These are phyloP conservation scores for Cordylochernes scorpioides DNA, from an alignment of 2,888 invertebrate genomes.

Conservation along the genomic window DNA sequence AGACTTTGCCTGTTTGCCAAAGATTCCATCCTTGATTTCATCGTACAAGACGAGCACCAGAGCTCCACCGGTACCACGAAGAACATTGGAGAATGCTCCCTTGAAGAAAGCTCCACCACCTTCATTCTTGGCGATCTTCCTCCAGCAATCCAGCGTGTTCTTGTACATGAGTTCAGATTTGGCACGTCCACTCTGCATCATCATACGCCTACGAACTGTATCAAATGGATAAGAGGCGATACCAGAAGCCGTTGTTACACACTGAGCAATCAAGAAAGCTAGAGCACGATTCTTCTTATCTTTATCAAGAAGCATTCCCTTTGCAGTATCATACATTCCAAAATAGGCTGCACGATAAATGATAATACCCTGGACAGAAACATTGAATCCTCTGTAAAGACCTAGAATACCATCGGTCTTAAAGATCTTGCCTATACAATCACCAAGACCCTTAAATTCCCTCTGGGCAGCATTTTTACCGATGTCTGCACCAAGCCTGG, in stretches of 20 bases:
- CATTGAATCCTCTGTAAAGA: conserved; percentile 75
- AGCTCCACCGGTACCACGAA: conserved; percentile 80
- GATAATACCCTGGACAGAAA: conserved; percentile 83
- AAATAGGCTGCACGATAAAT: conserved; percentile 88
- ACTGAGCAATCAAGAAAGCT: conserved; percentile 77
- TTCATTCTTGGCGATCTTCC: conserved; percentile 53
- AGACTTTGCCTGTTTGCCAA: too few relatives aligned
- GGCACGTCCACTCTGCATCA: conserved; percentile 87
- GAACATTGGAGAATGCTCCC: conserved; percentile 77
- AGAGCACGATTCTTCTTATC: conserved; percentile 70
- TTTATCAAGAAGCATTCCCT: conserved; percentile 70
- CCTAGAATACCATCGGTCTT: conserved; percentile 52
- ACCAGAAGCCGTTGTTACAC: conserved; percentile 62
- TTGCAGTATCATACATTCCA: conserved; percentile 83
- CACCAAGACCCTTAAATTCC: conserved; percentile 65
- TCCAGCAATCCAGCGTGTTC: conserved; percentile 71
- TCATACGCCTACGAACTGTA: conserved; percentile 79
- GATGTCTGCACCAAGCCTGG: conserved; percentile 59
- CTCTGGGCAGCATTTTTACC: conserved; percentile 45
- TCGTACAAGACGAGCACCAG: conserved; percentile 76
- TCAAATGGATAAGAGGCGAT: conserved; percentile 90
- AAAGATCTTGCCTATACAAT: conserved; percentile 53
- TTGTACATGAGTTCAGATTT: conserved; percentile 53
- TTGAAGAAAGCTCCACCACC: conserved; percentile 72
- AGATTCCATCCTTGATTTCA: conserved; percentile 33